Percentiles rank a stretch among this genome's conserved stretches.
These are phyloP conservation scores for Colinus virginianus DNA, from an alignment of 2,113 vertebrate species.

Conservation along the genomic window DNA sequence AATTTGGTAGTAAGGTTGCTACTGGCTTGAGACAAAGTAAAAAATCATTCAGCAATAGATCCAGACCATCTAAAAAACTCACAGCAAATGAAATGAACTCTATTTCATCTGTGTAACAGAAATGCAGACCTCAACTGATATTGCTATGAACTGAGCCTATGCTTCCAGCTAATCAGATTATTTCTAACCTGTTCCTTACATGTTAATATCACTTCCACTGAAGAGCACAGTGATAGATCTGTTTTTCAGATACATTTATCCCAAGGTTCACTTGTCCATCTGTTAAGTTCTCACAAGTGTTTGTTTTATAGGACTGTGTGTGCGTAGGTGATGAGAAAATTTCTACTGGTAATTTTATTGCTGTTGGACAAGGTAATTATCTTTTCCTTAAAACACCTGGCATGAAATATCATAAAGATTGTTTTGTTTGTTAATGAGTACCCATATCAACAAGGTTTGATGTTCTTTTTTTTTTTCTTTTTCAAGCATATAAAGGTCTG, in stretches of 20 bases:
- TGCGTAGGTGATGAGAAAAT: slow-evolving; percentile 43
- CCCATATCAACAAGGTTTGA: slow-evolving; percentile 49
- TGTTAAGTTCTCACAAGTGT: slow-evolving; percentile 70
- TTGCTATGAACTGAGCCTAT: background rate
- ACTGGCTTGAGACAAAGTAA: background rate
- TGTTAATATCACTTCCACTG: slow-evolving; percentile 1
- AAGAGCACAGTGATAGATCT: slow-evolving; percentile 23
- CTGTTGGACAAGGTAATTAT: slow-evolving; percentile 69
- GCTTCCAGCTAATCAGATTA: background rate
- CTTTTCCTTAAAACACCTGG: slow-evolving; percentile 69
- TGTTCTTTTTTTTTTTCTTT: slow-evolving; percentile 25
- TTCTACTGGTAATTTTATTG: slow-evolving; percentile 72
- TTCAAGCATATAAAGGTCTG: slow-evolving; percentile 54
- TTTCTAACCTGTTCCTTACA: slow-evolving; percentile 1
- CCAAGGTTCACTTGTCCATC: slow-evolving; percentile 76
- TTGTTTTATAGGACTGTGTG: slow-evolving; percentile 2
- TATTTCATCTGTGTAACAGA: background rate
- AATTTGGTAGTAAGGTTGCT: background rate
- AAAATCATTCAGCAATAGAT: background rate
- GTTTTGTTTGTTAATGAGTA: slow-evolving; percentile 70
- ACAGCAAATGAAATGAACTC: background rate
- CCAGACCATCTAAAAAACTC: background rate
- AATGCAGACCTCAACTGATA: background rate
- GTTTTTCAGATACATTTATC: slow-evolving; percentile 62
- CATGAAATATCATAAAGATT: slow-evolving; percentile 66